A percentile compares a stretch with the other conserved stretches of the same genome.
Evolutionary conservation across 2,888 invertebrate genomes (phyloP).

Genomic region (Amiota mariae): DNA sequence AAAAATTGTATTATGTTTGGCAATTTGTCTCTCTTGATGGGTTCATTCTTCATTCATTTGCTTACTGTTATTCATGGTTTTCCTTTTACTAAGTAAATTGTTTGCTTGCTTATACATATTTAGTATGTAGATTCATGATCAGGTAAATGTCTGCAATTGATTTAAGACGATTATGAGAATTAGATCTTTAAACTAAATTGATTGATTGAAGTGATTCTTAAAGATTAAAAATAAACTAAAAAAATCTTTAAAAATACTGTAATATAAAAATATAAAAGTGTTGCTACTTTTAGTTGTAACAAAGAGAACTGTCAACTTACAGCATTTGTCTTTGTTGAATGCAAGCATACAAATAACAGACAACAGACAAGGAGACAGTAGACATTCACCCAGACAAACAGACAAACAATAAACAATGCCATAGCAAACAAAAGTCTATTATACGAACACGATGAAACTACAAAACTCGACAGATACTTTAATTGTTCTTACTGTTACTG

Average conservation of each 20-base stretch:
- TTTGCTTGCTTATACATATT: neutral
- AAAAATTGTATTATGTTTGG: neutral
- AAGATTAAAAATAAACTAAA: too few species aligned
- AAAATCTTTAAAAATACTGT: too few species aligned
- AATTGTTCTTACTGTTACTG: conserved; percentile 12
- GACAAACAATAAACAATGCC: neutral
- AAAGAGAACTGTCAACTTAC: conserved; percentile 10
- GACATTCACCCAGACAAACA: neutral
- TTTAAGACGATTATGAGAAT: too few species aligned
- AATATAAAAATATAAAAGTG: too few species aligned
- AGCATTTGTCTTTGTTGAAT: conserved; percentile 18
- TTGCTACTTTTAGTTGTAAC: neutral
- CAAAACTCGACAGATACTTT: neutral
- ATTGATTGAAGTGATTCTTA: too few species aligned
- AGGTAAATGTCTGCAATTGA: too few species aligned
- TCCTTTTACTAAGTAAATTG: neutral
- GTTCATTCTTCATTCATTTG: neutral
- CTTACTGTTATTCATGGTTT: too few species aligned
- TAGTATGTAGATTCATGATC: too few species aligned
- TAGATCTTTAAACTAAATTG: too few species aligned
- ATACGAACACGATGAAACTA: neutral
- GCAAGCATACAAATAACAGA: neutral
- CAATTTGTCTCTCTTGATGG: conserved; percentile 4
- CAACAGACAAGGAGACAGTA: neutral
- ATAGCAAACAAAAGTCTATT: neutral